phyloP scores from a whole-genome alignment of 1,140 invertebrate genomes.

The Chionoecetes opilio region DNA sequence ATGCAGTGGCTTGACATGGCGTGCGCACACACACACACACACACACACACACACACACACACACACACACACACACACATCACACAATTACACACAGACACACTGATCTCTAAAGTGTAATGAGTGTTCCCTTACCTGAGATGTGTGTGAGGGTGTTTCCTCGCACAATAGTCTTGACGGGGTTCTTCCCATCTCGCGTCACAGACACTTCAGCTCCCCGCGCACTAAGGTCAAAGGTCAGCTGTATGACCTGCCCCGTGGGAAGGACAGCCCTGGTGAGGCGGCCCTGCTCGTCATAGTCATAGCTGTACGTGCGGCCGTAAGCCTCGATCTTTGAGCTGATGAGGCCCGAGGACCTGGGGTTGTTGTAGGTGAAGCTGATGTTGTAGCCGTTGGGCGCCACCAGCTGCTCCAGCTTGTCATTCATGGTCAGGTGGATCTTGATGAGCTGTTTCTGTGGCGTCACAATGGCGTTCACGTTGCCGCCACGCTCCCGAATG shows the following conservation, averaged over 20 bases:
- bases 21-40: not conserved
- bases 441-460: conserved; percentile 79
- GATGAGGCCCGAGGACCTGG: conserved; percentile 87
- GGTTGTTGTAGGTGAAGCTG: conserved; percentile 79
- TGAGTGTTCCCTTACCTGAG: conserved; percentile 65
- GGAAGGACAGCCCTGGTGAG: conserved; percentile 95
- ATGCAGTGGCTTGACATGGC: no score
- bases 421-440: conserved; percentile 75
- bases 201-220: conserved; percentile 95
- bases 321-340: conserved; percentile 95
- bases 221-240: conserved; percentile 93
- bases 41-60: not conserved
- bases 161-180: conserved; percentile 93
- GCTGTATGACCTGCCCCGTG: conserved; percentile 93
- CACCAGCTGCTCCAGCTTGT: conserved; percentile 76
- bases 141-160: conserved; percentile 89
- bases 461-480: conserved; percentile 78
- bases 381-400: conserved; percentile 80
- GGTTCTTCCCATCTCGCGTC: conserved; percentile 91
- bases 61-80: conserved; percentile 53
- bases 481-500: conserved; percentile 89
- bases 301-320: conserved; percentile 96
- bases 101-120: not conserved
- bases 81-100: conserved; percentile 52
- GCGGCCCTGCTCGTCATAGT: conserved; percentile 97